Conservation (phyloP, 2,888 invertebrate species). For the Drosophila prostipennis region DNA sequence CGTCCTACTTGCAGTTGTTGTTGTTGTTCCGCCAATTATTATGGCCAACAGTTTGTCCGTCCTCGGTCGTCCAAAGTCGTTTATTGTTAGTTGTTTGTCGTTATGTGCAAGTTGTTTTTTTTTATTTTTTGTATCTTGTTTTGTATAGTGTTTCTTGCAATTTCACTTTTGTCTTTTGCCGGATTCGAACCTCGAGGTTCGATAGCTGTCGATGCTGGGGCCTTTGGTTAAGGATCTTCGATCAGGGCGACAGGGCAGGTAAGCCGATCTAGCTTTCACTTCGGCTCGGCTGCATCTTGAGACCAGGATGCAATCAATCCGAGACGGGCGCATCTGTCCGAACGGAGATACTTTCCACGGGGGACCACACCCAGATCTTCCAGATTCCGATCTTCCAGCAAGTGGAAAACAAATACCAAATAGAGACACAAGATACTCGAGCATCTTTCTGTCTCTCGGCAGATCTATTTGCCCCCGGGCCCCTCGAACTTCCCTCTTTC, state of each 20-base stretch:
- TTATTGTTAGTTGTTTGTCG: constrained; percentile 18
- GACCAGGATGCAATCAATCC: constrained; percentile 17
- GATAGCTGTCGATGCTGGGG: constrained; percentile 1
- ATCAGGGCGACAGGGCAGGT: constrained; percentile 4
- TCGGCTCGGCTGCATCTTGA: not conserved
- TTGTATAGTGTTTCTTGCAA: constrained; percentile 26
- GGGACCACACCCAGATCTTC: constrained; percentile 22
- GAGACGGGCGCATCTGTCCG: not conserved
- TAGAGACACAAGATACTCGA: constrained; percentile 22
- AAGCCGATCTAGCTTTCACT: constrained; percentile 9
- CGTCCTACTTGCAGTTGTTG: constrained; percentile 58
- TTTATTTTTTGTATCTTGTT: not conserved
- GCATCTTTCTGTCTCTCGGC: constrained; percentile 21
- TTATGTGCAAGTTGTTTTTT: constrained; percentile 12
- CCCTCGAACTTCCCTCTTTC: constrained; percentile 5
- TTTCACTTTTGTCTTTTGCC: constrained; percentile 56
- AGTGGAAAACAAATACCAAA: constrained; percentile 8
- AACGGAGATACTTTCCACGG: not conserved
- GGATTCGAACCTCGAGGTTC: constrained; percentile 7
- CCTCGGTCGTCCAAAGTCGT: constrained; percentile 20
- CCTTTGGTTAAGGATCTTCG: not conserved
- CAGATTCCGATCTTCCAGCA: constrained; percentile 2
- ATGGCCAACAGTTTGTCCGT: constrained; percentile 45
- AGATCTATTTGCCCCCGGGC: constrained; percentile 15
- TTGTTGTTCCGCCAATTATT: constrained; percentile 61